Base-by-base conservation (phyloP, 2,888 invertebrate species). In the Idaea dimidiata region DNA sequence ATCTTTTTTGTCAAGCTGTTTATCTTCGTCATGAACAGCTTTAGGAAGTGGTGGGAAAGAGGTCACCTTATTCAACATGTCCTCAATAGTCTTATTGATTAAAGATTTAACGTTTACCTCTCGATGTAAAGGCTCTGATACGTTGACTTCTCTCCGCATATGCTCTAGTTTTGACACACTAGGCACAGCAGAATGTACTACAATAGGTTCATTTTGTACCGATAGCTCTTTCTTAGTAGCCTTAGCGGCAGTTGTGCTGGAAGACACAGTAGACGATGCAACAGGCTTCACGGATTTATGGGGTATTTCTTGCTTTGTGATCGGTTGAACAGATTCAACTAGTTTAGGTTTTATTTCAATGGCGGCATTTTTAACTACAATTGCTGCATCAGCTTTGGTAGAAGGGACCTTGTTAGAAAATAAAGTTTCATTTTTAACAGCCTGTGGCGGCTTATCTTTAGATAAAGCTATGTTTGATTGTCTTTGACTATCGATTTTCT, bases 81-180 rank as follows among this genome's bases (percentile, higher is more conserved):
- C 92, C 80, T 91, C 91, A 71, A 92, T 86, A 1, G 92, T 89
- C 80, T 81, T 91, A 67, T 91, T 88, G 66, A 92, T 92, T 62
- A 92, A 72, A 68, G 86, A 86, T 74, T 88, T 90, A 66, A 87
- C 84, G 67, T 85, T 86, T 1, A 87, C 83, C 70, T 83, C 86
- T 65, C 83, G 85, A 68, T 82, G 78, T 65, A 81, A 75, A 0
- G 70, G 63, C 8, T 65, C 43, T 65, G 43, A 6, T 84, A 82
- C 63, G 75, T 79, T 66, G 81, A 83, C 3, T 68, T 62, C 8
- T 43, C 43, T 43, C 5, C 43, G 43, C 14, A 1, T 7, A 43
- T 14, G 43, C 10, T 43, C 43, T 43, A 14, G 43, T 14, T 43
- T 43, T 43, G 43, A 43, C 10, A 43, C 43, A 43, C 43, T 43